Conservation (phyloP, 2,797 vertebrate species). For the Schizothorax lantsangensis region DNA sequence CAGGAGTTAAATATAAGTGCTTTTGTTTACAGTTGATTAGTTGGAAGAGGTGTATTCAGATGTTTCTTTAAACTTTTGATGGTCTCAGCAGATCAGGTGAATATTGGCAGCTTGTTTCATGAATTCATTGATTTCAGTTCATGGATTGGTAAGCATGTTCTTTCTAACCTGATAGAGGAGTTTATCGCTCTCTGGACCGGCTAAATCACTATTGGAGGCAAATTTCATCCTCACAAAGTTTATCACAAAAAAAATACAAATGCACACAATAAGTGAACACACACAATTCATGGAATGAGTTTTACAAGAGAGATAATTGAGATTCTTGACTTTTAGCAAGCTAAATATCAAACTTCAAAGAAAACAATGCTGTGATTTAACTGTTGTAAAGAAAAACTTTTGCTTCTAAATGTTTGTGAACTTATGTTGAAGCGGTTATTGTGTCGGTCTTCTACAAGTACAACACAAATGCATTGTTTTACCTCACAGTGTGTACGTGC, state of each 20-base stretch:
- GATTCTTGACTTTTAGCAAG: not conserved
- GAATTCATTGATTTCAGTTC: no score
- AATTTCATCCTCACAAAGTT: not conserved
- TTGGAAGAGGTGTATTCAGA: not conserved
- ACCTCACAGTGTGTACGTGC: no score
- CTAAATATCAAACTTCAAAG: not conserved
- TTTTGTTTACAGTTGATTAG: not conserved
- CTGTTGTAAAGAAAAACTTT: no score
- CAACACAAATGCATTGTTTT: no score
- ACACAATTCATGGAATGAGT: not conserved
- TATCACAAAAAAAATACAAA: not conserved
- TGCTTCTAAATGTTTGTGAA: no score
- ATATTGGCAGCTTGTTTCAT: not conserved
- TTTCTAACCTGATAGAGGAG: conserved; percentile 7
- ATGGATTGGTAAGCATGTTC: not conserved
- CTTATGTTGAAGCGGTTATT: no score
- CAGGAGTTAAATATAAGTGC: not conserved
- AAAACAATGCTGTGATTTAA: not conserved
- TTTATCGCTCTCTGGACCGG: not conserved
- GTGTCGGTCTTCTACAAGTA: no score
- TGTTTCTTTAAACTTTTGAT: not conserved
- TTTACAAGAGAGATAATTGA: no score
- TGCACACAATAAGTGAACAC: not conserved
- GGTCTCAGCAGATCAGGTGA: not conserved
- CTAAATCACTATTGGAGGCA: not conserved